Base-by-base conservation (phyloP, 2,797 vertebrate species). In the Labeo calbasu region DNA sequence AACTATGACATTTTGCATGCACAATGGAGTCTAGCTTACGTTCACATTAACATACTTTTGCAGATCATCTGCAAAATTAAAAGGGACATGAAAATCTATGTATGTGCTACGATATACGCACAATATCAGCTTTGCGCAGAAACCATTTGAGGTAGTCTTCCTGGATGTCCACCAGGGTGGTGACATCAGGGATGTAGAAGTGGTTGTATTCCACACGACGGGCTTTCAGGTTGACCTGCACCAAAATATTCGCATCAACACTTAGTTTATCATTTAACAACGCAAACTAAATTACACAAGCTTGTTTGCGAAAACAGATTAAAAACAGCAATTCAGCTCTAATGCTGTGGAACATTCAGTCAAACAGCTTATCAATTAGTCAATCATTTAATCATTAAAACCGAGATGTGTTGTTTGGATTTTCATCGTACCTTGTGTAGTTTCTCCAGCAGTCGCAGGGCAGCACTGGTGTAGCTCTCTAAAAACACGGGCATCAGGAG, bases 111-210 rank as follows among this genome's bases (percentile, higher is more conserved):
- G 10, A n/a, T 43, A 61, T n/a, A 93, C 97, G 97, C 93, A 99
- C 98, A 92, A 97, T 96, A 87, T 97, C 96, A 86, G 97, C 96
- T 92, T 97, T 97, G 92, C 95, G 96, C 86, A 99, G 94, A 94
- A 99, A 99, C 98, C 98, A 99, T 93, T 97, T 97, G 92, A 99
- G 97, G 95, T 99, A 99, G 95, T 99, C 98, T 94, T 98, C 97
- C 92, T 99, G 97, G 93, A 99, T 98, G 93, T 99, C 96, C 92
- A 99, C 97, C 76, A 99, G 95, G 88, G 61, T 96, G 89, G 96
- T 96, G 93, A 99, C 95, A 91, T 99, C 98, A 55, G 97, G 96
- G 91, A 99, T 98, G 88, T 99, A 99, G 93, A 99, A 99, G 51
- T 91, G 91, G 88, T 96, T 96, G 90, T 99, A 97, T 85, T 98